A percentile compares a stretch with the other conserved stretches of the same genome.
Conservation (phyloP, 2,797 vertebrate genomes). For the Prionace glauca region DNA sequence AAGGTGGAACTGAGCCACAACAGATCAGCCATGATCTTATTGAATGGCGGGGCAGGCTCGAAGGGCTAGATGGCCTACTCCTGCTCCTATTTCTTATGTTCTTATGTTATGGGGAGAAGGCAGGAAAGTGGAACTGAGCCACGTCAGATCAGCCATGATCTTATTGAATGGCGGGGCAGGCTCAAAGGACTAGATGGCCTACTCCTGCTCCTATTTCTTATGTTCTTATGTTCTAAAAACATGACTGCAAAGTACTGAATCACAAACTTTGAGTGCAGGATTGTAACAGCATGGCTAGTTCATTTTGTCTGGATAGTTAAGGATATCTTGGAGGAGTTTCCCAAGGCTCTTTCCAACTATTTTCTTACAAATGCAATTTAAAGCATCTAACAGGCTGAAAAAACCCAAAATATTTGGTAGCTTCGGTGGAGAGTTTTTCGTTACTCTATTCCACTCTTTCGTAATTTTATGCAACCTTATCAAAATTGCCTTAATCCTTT, state of each 20-base stretch:
- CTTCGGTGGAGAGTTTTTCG: background rate
- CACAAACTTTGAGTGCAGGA: background rate
- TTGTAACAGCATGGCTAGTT: background rate
- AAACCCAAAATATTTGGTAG: background rate
- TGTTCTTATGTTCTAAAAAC: background rate
- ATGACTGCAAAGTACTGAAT: background rate
- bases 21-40: too few species aligned
- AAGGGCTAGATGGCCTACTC: too few species aligned
- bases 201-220: too few species aligned
- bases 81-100: too few species aligned
- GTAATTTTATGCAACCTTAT: background rate
- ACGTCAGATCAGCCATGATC: too few species aligned
- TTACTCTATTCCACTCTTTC: background rate
- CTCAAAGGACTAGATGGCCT: too few species aligned
- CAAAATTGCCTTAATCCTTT: background rate
- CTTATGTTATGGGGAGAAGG: too few species aligned
- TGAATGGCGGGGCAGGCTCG: too few species aligned
- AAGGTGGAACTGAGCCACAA: too few species aligned
- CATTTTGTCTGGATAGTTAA: background rate
- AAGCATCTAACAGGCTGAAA: background rate
- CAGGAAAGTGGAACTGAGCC: too few species aligned
- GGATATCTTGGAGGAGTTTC: background rate
- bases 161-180: too few species aligned
- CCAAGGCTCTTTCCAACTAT: background rate
- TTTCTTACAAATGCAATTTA: background rate